A percentile compares a stretch with the other conserved stretches of the same genome.
These are phyloP conservation scores for Temnothorax ravouxi DNA, from an alignment of 2,888 invertebrate genomes.

Conservation along the genomic window DNA sequence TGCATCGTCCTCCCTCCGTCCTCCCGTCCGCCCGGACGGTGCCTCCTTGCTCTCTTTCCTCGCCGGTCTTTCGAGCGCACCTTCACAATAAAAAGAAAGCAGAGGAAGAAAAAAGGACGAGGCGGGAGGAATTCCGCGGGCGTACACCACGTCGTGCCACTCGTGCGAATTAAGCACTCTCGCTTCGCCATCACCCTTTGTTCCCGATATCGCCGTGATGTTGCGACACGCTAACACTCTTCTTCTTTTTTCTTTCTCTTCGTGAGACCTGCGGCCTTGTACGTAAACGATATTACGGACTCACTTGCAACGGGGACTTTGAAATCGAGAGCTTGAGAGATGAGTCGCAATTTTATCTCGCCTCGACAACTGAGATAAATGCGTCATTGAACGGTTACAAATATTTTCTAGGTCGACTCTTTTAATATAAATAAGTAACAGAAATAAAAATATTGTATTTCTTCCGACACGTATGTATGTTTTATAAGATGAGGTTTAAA, in stretches of 20 bases:
- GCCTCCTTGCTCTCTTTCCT: constrained; percentile 50
- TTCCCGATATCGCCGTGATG: constrained; percentile 45
- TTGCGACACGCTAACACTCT: constrained; percentile 10
- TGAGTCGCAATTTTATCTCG: constrained; percentile 1
- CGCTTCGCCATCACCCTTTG: constrained; percentile 61
- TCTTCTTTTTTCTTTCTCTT: neutral
- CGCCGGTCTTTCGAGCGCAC: constrained; percentile 49
- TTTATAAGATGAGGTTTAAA: neutral
- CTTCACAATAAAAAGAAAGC: constrained; percentile 25
- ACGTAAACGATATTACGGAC: constrained; percentile 12
- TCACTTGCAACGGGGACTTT: neutral
- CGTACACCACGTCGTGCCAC: constrained; percentile 54
- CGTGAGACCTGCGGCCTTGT: neutral
- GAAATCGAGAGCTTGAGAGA: neutral
- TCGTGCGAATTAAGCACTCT: constrained; percentile 72
- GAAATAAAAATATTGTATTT: neutral
- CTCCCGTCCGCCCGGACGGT: constrained; percentile 32
- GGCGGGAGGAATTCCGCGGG: constrained; percentile 53
- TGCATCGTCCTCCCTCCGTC: constrained; percentile 50
- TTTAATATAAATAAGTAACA: neutral
- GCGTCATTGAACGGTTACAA: neutral
- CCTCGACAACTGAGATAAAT: neutral
- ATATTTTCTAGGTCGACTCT: neutral
- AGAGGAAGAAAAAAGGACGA: constrained; percentile 26
- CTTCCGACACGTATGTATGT: neutral